Base-by-base conservation (phyloP, 2,113 vertebrate species). In the Aptenodytes forsteri region DNA sequence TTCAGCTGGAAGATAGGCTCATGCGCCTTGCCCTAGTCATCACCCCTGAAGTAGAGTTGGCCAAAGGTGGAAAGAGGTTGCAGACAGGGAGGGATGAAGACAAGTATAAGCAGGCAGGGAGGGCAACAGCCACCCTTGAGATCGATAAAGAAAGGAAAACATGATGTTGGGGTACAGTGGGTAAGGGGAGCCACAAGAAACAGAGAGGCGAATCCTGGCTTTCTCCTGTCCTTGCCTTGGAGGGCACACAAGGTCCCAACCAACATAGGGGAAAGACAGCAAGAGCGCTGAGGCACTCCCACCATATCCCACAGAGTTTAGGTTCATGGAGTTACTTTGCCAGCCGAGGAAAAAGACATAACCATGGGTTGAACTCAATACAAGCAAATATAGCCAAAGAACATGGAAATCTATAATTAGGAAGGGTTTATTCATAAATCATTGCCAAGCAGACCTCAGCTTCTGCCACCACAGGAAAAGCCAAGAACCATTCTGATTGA, bases 401-500 rank as follows among this genome's bases (percentile, higher is more conserved):
- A 42, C 12, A 16, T 4, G 4, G 34, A 79, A 69, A 65, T 29
- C 10, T 56, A 1, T 32, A 36, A 77, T 36, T n/a, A 23, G 7
- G 42, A 91, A 71, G 9, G 17, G 23, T 59, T 87, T 27, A 40
- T 83, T n/a, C 9, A 62, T n/a, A n/a, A 83, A 59, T 38, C 38
- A 26, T 64, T 62, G 16, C 29, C 14, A 54, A 46, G 32, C 11
- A 71, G 10, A 9, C 11, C 54, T 88, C 32, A 71, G 64, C 29
- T 87, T 64, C 69, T 71, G 23, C 29, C 47, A 75, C 20, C 8
- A 10, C 12, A 64, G 38, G 14, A 84, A 44, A 50, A 87, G 11
- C 44, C 0, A 2, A 67, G 55, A 21, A 52, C 8, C 0, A 0
- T 36, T 73, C n/a, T 44, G 7, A 73, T 0, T 44, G 19, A 72